phyloP scores from a whole-genome alignment of 2,888 invertebrate species.

The Nephrotoma appendiculata region DNA sequence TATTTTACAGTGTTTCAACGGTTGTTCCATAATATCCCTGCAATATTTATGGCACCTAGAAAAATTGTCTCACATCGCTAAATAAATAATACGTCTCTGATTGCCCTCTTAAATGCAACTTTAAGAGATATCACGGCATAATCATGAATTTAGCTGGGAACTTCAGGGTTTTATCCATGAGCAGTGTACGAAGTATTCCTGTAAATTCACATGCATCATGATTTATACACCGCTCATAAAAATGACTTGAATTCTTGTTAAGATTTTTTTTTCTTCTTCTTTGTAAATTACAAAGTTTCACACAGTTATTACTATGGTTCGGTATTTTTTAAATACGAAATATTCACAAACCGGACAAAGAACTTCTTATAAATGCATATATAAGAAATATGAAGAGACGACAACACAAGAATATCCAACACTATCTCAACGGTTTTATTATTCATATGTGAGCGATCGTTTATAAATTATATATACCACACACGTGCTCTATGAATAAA shows the following conservation, averaged over 20 bases:
- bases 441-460: neutral
- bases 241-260: neutral
- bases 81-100: too few relatives aligned
- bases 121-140: too few relatives aligned
- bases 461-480: neutral
- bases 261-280: neutral
- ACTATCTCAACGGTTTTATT: neutral
- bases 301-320: neutral
- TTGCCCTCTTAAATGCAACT: too few relatives aligned
- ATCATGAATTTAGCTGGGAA: too few relatives aligned
- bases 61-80: too few relatives aligned
- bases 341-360: neutral
- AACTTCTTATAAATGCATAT: neutral
- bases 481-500: neutral
- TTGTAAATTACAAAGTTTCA: neutral
- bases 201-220: neutral
- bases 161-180: too few relatives aligned
- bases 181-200: neutral
- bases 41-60: too few relatives aligned
- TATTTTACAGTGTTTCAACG: too few relatives aligned
- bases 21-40: too few relatives aligned
- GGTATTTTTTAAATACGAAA: neutral
- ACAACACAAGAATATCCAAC: neutral
- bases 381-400: neutral
- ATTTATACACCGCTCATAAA: neutral